Base-by-base conservation (phyloP, 1,140 invertebrate species). In the Drosophila tsacasi region DNA sequence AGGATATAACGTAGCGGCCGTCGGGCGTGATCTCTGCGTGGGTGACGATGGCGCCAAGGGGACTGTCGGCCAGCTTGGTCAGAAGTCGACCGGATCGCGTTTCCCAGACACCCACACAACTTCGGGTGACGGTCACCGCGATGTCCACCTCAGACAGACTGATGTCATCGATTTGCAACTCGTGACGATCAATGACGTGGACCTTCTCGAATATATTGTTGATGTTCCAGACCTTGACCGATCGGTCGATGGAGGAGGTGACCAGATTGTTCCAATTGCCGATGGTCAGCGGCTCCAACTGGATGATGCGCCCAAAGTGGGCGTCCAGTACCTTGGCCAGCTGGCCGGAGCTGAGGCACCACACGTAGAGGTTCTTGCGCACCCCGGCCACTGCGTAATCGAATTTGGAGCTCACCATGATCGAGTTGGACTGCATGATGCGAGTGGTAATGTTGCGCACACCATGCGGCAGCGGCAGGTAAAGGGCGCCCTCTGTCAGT, bases 141-240 rank as follows among this genome's bases (percentile, higher is more conserved):
- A 98, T 93, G 40, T 96, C 95, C 71, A 95, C 95, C 50, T 96
- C 95, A 3, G 96, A 97, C 57, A 98, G 94, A 81, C 96, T 97
- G 25, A 99, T 97, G 25, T 96, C 96, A 93, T 99, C 98, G 63
- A 99, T 98, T 82, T 98, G 98, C 54, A 99, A 94, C 92, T 99
- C 99, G 92, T 99, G 98, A 50, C 98, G 94, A 89, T 99, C 97
- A 74, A 99, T 98, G 19, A 97, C 97, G 92, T 99, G 97, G 5
- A 99, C 98, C 94, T 99, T 98, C 92, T 99, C 98, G 90, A 99
- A 98, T 83, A 99, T 99, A 91, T 99, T 99, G 91, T 99, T 98
- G 67, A 99, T 98, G 93, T 99, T 99, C 99, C 99, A 99, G 0
- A 99, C 98, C 94, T 99, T 99, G 1, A 99, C 98, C 1, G 98